Evolutionary conservation across 2,113 vertebrate genomes (phyloP).

Genomic region (Leucopsar rothschildi): DNA sequence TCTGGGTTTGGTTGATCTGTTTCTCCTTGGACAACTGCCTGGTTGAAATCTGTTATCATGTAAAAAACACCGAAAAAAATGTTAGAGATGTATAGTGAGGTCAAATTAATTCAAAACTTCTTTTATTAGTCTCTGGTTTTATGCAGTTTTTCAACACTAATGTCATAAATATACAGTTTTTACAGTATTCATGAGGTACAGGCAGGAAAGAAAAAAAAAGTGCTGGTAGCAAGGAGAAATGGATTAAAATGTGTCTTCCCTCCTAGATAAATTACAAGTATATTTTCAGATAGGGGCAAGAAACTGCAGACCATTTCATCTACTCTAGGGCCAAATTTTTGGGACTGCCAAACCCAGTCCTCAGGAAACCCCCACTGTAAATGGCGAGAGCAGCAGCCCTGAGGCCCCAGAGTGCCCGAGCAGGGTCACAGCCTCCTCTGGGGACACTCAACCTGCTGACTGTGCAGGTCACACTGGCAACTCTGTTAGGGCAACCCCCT

Average conservation of each 20-base stretch:
- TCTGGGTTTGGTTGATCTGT: not conserved
- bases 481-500: not conserved
- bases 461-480: not conserved
- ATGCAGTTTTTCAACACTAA: not conserved
- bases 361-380: not conserved
- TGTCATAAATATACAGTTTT: not conserved
- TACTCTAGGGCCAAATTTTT: not conserved
- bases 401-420: accelerated
- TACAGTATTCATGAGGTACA: not conserved
- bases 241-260: not conserved
- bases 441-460: not conserved
- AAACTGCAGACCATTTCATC: not conserved
- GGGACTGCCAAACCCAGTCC: not conserved
- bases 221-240: not conserved
- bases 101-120: not conserved
- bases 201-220: not conserved
- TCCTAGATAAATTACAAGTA: not conserved
- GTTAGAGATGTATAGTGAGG: not conserved
- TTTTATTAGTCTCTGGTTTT: not conserved
- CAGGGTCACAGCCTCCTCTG: not conserved
- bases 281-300: not conserved
- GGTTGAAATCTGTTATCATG: not conserved
- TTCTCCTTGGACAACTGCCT: not conserved
- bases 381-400: not conserved
- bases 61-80: not conserved